Conservation (phyloP, 2,888 invertebrate species). For the Leptopilina drosophilae region DNA sequence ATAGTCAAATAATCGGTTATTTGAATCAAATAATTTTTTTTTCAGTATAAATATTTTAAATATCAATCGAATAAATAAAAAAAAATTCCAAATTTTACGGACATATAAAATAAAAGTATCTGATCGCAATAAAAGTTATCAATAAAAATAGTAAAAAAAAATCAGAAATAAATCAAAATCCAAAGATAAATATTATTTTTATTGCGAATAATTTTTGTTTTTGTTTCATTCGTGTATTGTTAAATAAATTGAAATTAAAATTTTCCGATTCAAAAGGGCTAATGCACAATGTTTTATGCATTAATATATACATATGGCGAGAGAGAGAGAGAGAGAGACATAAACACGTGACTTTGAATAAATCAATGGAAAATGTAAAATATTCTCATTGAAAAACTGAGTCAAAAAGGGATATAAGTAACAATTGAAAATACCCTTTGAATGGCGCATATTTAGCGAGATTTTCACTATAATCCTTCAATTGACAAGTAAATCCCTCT, state of each 20-base stretch:
- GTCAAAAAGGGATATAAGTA: slow-evolving; percentile 18
- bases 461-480: slow-evolving; percentile 9
- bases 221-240: too few species aligned
- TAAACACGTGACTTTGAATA: not conserved
- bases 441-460: slow-evolving; percentile 14
- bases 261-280: not conserved
- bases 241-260: not conserved
- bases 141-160: too few species aligned
- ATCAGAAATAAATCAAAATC: too few species aligned
- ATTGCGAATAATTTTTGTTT: too few species aligned
- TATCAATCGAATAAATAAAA: too few species aligned
- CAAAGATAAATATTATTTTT: too few species aligned
- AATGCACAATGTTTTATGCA: slow-evolving; percentile 2
- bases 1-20: too few species aligned
- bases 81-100: too few species aligned
- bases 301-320: not conserved
- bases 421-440: slow-evolving; percentile 13
- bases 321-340: not conserved
- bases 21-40: too few species aligned
- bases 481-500: slow-evolving; percentile 19
- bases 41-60: too few species aligned
- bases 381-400: slow-evolving; percentile 13
- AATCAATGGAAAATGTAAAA: not conserved
- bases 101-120: too few species aligned
- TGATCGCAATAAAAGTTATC: too few species aligned